Conservation (phyloP, 2,113 vertebrate genomes). For the Bothrops jararaca region DNA sequence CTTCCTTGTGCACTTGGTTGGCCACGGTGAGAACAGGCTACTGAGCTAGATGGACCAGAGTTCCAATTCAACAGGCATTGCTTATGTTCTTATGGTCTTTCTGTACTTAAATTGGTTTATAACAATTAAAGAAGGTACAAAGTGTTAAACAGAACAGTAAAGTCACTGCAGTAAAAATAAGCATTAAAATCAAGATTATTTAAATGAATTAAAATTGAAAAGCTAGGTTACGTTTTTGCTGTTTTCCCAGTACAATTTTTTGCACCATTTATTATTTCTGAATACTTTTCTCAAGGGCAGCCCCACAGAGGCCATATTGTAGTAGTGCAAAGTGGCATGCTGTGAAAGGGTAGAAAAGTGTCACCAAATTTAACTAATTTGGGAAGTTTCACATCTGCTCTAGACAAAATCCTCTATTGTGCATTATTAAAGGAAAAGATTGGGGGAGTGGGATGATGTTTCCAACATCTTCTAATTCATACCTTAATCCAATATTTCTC, state of each 20-base stretch:
- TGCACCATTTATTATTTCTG: background rate
- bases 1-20: background rate
- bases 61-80: background rate
- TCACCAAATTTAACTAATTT: background rate
- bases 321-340: background rate
- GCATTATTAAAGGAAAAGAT: background rate
- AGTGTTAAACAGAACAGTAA: background rate
- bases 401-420: background rate
- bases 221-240: background rate
- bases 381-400: background rate
- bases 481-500: background rate
- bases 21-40: background rate
- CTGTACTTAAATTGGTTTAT: background rate
- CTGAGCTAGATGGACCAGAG: background rate
- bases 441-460: background rate
- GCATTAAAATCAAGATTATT: background rate
- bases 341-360: background rate
- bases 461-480: background rate
- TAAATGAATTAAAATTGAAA: background rate
- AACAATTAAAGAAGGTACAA: background rate
- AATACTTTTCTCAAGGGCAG: background rate
- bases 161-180: background rate
- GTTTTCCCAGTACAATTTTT: background rate
- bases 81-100: background rate
- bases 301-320: background rate